Base-by-base conservation (phyloP, 2,113 vertebrate genomes). In the Petrocephalus microphthalmus region DNA sequence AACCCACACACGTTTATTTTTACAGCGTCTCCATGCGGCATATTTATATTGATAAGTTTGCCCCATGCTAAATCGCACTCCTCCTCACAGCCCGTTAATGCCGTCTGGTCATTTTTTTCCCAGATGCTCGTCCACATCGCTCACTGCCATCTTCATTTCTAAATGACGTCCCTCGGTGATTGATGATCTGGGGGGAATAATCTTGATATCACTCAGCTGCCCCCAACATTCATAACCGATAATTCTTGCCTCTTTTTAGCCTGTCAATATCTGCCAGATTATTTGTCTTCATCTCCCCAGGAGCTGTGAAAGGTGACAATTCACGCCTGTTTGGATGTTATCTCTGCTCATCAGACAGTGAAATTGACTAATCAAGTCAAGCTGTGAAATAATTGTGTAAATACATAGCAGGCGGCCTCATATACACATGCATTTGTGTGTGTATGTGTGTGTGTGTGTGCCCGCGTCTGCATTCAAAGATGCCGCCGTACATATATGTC, bases 291-390 rank as follows among this genome's bases (percentile, higher is more conserved):
- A 64, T 56, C 56, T 15, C 33, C 56, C 88, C 54, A 84, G 56
- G 25, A 84, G 87, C 81, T 85, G 88, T 67, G 56, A 67, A 37
- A 88, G 42, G 57, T 67, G 56, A 88, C 42, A 71, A 85, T 85
- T 85, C 45, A 67, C 37, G 37, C 45, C 54, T 64, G 25, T 84
- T 84, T 85, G 47, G 52, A 85, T n/a, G 13, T 85, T 88, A 71
- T 88, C 20, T 85, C 88, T 67, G 83, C 20, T 85, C 42, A 60
- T 88, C 74, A 88, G 87, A 83, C 71, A 56, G 71, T 88, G 45
- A 78, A 56, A 88, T 88, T 20, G 51, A 83, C 52, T 85, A 85
- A 71, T 88, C 82, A 47, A 33, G 45, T 64, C 53, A 84, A 82
- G 81, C 78, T 60, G 78, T 85, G 57, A 22, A 15, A 20, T 49